A percentile compares a stretch with the other conserved stretches of the same genome.
Conservation (phyloP, 1,140 invertebrate genomes). For the Atta texana region DNA sequence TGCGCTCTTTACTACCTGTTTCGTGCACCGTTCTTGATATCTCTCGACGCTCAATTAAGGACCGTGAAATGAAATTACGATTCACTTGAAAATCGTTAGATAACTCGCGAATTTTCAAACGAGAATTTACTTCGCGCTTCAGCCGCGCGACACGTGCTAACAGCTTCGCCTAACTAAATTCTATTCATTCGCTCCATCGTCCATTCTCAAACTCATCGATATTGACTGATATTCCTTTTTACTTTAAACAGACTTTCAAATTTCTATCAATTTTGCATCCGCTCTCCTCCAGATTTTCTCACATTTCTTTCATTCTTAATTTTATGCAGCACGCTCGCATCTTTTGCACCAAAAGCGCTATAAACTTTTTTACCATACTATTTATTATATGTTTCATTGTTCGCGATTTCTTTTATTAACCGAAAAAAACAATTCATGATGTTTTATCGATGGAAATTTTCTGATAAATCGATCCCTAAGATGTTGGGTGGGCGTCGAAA, state of each 20-base stretch:
- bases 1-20: slow-evolving; percentile 64
- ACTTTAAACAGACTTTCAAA: slow-evolving; percentile 20
- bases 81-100: slow-evolving; percentile 35
- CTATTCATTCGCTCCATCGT: slow-evolving; percentile 34
- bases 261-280: slow-evolving; percentile 14
- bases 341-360: slow-evolving; percentile 25
- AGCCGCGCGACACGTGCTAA: slow-evolving; percentile 50
- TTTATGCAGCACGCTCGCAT: slow-evolving; percentile 34
- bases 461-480: slow-evolving; percentile 37
- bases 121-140: slow-evolving; percentile 40
- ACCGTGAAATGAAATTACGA: slow-evolving; percentile 70
- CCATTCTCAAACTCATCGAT: slow-evolving; percentile 13
- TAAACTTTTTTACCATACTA: not conserved
- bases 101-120: slow-evolving; percentile 8
- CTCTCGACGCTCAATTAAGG: slow-evolving; percentile 71
- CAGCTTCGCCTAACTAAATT: slow-evolving; percentile 39
- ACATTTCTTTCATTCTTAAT: not conserved
- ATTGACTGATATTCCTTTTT: slow-evolving; percentile 13
- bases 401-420: not conserved
- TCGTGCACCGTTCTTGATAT: slow-evolving; percentile 65
- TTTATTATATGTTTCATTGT: not conserved
- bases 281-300: slow-evolving; percentile 7
- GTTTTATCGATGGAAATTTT: not conserved
- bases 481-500: slow-evolving; percentile 72
- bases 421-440: slow-evolving; percentile 29